Percentiles rank a stretch among this genome's conserved stretches.
Evolutionary conservation across 2,113 vertebrate species (phyloP).

Genomic region (Myiopsitta monachus): DNA sequence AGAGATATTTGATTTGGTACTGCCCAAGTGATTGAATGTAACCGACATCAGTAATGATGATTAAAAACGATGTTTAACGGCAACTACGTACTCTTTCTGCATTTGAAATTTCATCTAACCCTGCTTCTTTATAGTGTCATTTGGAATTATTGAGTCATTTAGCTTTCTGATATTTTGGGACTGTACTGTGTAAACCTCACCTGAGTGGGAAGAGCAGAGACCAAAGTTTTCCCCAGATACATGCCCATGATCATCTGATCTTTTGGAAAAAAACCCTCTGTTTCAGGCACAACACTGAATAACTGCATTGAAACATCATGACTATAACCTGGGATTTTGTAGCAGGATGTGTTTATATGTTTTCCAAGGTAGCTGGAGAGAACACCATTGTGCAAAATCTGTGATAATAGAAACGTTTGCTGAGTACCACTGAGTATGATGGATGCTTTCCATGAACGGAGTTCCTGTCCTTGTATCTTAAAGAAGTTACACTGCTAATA

Average conservation of each 20-base stretch:
- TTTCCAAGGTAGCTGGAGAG: background rate
- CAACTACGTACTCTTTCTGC: background rate
- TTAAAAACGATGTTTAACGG: background rate
- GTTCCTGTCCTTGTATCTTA: background rate
- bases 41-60: background rate
- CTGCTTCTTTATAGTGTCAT: background rate
- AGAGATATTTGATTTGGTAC: background rate
- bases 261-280: background rate
- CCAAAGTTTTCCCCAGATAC: background rate
- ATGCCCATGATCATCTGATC: background rate
- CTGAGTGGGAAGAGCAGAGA: background rate
- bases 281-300: background rate
- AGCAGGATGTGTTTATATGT: background rate
- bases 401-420: background rate
- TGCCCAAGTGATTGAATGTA: background rate
- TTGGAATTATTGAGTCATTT: background rate
- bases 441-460: background rate
- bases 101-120: background rate
- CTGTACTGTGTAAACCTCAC: background rate
- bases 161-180: background rate
- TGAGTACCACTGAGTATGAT: background rate
- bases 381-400: background rate
- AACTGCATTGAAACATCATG: background rate
- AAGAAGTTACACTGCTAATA: background rate
- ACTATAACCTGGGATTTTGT: background rate